phyloP scores from a whole-genome alignment of 2,797 vertebrate species.

The Staurois parvus region DNA sequence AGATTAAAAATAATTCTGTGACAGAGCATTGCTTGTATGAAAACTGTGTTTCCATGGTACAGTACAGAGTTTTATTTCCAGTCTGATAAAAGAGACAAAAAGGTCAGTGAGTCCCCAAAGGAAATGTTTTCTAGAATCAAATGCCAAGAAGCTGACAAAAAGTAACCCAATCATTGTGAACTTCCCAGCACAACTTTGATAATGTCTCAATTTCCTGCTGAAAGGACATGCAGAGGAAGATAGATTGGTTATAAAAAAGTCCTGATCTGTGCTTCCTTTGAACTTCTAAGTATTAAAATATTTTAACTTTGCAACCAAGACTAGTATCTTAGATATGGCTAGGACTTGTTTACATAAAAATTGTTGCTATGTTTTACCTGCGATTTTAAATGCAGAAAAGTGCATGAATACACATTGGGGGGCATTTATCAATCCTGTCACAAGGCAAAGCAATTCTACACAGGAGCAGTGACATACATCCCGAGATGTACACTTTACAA shows the following conservation, averaged over 20 bases:
- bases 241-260: not conserved
- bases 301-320: not conserved
- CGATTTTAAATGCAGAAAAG: too few relatives aligned
- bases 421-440: too few relatives aligned
- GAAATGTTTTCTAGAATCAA: constrained; percentile 10
- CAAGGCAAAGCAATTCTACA: too few relatives aligned
- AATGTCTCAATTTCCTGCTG: not conserved
- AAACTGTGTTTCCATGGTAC: constrained; percentile 5
- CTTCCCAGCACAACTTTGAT: constrained; percentile 1
- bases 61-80: not conserved
- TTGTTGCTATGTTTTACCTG: too few relatives aligned
- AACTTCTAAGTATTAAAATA: not conserved
- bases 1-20: not conserved
- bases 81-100: not conserved
- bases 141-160: constrained; percentile 6
- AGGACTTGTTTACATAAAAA: too few relatives aligned
- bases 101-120: not conserved
- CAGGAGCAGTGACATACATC: too few relatives aligned
- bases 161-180: not conserved
- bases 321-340: too few relatives aligned
- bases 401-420: too few relatives aligned
- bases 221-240: not conserved
- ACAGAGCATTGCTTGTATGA: not conserved
- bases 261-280: not conserved
- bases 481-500: too few relatives aligned